Evolutionary conservation across 2,113 vertebrate genomes (phyloP), one percentile per base, ranked within the genome.

Genomic region (Columba janthina): DNA sequence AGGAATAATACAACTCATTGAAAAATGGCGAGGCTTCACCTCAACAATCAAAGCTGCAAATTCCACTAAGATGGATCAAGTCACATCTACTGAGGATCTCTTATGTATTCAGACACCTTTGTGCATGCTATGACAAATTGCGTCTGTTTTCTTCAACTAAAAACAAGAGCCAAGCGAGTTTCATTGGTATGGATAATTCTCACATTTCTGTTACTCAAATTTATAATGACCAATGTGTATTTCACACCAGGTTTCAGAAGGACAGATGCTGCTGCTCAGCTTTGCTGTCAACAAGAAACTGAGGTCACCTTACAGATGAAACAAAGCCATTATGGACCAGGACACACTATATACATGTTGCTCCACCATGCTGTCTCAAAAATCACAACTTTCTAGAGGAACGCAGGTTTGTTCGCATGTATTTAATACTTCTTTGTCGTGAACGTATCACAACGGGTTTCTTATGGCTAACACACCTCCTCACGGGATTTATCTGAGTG

Each of bases 381-480:
- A 85, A 34, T 12, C 48, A 11, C 17, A 28, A 1, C 53, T 72
- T 61, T 34, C 25, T 24, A 11, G 69, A 86, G 65, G 50, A 20
- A 25, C 83, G 18, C 6, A 14, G n/a, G n/a, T 18, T 78, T 46
- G 11, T 64, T 84, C 31, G 61, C 14, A 2, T 4, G 31, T 57
- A 17, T 72, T 92, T 86, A 15, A 74, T 31, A 15, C 46, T 34
- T 26, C 67, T n/a, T 5, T 53, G 77, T 75, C 31, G 4, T 56
- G 57, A 61, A 67, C 1, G 22, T 14, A 84, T 81, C 78, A 21
- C 90, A 89, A 46, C 80, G 77, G 76, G 90, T 94, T 89, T 87
- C 92, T 86, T 48, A 38, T 28, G 50, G 88, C 94, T 90, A 90
- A 93, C 48, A 93, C 93, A 89, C 54, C 80, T 64, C 74, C 89